Evolutionary conservation across 2,113 vertebrate species (phyloP).

Genomic region (Plecturocebus donacophilus): DNA sequence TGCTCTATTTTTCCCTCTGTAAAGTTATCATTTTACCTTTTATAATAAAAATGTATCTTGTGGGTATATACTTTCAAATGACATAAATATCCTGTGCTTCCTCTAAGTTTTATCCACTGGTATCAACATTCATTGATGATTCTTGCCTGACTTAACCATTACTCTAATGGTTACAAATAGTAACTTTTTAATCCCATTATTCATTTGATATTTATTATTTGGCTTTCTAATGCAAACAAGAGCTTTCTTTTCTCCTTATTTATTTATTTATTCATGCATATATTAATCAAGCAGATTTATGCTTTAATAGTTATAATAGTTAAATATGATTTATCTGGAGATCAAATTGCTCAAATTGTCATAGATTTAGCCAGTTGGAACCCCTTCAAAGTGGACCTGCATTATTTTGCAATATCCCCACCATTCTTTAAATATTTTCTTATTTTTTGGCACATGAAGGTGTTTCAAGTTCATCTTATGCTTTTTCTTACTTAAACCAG

Average conservation of each 20-base stretch:
- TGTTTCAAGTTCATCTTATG: not conserved
- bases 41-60: not conserved
- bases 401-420: not conserved
- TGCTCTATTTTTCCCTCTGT: not conserved
- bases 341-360: not conserved
- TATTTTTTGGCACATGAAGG: not conserved
- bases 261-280: not conserved
- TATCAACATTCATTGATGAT: not conserved
- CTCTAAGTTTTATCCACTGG: not conserved
- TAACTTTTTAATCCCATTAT: not conserved
- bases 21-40: not conserved
- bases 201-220: not conserved
- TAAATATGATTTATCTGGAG: not conserved
- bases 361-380: not conserved
- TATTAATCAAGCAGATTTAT: not conserved
- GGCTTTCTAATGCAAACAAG: not conserved
- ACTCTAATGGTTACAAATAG: not conserved
- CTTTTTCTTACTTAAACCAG: not conserved
- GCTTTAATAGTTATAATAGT: not conserved
- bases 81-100: not conserved
- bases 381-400: not conserved
- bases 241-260: not conserved
- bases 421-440: not conserved
- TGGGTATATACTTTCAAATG: not conserved
- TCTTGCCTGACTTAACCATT: not conserved